Base-by-base conservation (phyloP, 2,797 vertebrate species). In the Semotilus atromaculatus region DNA sequence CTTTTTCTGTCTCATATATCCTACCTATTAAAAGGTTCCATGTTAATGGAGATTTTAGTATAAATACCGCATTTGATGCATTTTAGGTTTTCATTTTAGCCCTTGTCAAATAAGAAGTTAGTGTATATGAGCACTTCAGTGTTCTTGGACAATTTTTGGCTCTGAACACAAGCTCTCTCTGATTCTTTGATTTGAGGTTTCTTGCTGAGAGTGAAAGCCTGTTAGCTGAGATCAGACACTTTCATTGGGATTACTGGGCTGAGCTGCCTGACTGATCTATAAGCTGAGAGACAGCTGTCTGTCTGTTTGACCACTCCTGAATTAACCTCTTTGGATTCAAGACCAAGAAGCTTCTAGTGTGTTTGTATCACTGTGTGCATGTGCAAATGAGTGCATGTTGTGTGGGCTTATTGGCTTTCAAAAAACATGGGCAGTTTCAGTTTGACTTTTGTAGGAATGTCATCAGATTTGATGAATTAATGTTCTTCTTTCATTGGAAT, bases 241-340 rank as follows among this genome's bases (percentile, higher is more conserved):
- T 91, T 90, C 78, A 18, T 83, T 83, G 84, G 89, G 85, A 89
- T 93, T 83, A 88, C 84, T 58, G 80, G 45, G 10, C 85, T 82
- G 74, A 77, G 34, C 60, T 75, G 68, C 88, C 88, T 86, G 72
- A 77, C 77, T 85, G 86, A 80, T 82, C 62, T 88, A 78, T 92
- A 86, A 88, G 78, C 85, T 86, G 79, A 74, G 81, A 87, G 88
- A 86, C 83, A 23, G 68, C 68, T 80, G 88, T 77, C 66, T 89
- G 87, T 88, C 78, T 85, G 31, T 31, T 91, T 82, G 89, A 89
- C 90, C 40, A 84, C 90, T 87, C 77, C 64, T 68, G 77, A 88
- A 83, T 92, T 84, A 90, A 82, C 85, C 86, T 84, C 87, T 89
- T 85, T 90, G 87, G 86, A 92, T 88, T 86, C 21, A 48, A 68